Percentiles rank a stretch among this genome's conserved stretches.
phyloP scores from a whole-genome alignment of 2,888 invertebrate species.

The Ommatoiulus sabulosus region DNA sequence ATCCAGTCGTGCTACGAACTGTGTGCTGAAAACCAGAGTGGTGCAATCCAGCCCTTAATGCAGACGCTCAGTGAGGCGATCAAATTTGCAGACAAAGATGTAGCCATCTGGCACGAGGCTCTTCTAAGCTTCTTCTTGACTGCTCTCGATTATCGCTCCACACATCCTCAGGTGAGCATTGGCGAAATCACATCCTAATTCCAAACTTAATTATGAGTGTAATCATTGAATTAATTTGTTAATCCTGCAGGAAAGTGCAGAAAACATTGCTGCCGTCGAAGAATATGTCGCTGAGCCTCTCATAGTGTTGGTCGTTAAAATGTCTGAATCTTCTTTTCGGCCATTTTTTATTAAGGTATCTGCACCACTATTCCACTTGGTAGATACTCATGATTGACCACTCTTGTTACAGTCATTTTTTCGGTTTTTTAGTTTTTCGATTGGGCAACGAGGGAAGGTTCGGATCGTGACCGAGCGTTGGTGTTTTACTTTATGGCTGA shows the following conservation, averaged over 20 bases:
- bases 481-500: constrained; percentile 86
- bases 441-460: constrained; percentile 77
- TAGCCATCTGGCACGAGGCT: constrained; percentile 76
- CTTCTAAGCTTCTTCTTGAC: constrained; percentile 81
- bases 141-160: constrained; percentile 66
- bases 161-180: constrained; percentile 30
- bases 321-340: constrained; percentile 89
- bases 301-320: constrained; percentile 83
- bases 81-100: constrained; percentile 74
- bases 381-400: neutral
- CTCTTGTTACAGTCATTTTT: constrained; percentile 35
- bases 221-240: too few species aligned
- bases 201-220: neutral
- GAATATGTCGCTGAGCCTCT: constrained; percentile 80
- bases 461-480: constrained; percentile 75
- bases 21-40: constrained; percentile 71
- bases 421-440: constrained; percentile 78
- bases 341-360: constrained; percentile 79
- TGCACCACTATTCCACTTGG: neutral
- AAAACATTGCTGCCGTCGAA: constrained; percentile 76
- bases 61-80: constrained; percentile 81
- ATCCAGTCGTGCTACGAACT: constrained; percentile 77
- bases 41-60: constrained; percentile 77
- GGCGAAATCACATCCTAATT: neutral
- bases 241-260: constrained; percentile 62